Evolutionary conservation across 2,888 invertebrate species (phyloP).

Genomic region (Nemapogon koenigi): DNA sequence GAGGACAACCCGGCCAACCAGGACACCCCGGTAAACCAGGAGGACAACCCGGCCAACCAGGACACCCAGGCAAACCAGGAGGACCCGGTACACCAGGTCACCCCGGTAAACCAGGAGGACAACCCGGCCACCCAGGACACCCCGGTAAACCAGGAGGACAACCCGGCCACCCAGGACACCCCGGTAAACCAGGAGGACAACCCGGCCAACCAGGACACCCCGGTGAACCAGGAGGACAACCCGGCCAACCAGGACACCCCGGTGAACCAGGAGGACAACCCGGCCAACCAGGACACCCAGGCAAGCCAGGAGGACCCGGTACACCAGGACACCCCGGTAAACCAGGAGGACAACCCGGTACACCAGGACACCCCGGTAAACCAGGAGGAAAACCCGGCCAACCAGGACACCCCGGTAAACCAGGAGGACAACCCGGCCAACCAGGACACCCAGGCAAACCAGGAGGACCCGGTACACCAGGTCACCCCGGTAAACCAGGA

Average conservation of each 20-base stretch:
- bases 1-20: background rate
- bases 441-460: constrained; percentile 9
- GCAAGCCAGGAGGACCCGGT: background rate
- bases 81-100: constrained; percentile 5
- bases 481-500: constrained; percentile 8
- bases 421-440: constrained; percentile 8
- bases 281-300: background rate
- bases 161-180: constrained; percentile 1
- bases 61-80: constrained; percentile 7
- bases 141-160: constrained; percentile 8
- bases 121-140: constrained; percentile 4
- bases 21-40: constrained; percentile 8
- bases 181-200: constrained; percentile 3
- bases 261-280: background rate
- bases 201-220: constrained; percentile 3
- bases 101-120: constrained; percentile 1
- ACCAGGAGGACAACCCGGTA: background rate
- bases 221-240: constrained; percentile 1
- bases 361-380: background rate
- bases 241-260: background rate
- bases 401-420: constrained; percentile 6
- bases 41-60: constrained; percentile 8
- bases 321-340: constrained; percentile 6
- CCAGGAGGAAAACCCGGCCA: constrained; percentile 7
- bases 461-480: constrained; percentile 6